Base-by-base conservation (phyloP, 1,140 invertebrate genomes). In the Stenopsyche tienmushanensis region DNA sequence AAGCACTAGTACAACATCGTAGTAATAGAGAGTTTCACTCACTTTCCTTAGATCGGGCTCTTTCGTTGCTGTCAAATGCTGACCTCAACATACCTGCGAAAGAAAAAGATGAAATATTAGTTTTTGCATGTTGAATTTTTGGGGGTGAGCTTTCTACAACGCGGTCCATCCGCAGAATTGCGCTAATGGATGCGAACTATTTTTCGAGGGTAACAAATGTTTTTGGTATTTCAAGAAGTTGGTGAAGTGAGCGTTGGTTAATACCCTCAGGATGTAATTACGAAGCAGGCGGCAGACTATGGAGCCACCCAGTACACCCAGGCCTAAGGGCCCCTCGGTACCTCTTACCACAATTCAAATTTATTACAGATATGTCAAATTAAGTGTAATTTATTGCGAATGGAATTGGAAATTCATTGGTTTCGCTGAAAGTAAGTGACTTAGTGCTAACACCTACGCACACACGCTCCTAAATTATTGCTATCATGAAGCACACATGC, bases 71-170 rank as follows among this genome's bases (percentile, higher is more conserved):
- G 62, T 70, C 68, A 62, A 66, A 70, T 17, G 68, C 64, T 20
- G 68, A 70, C 57, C 68, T 70, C 68, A 70, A 66, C 68, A 70
- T 70, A 62, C 68, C 68, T 70, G 68, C 23, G 66, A 70, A 62
- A 62, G 13, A 41, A n/a, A 49, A 29, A 62, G 18, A 34, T 26
- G 39, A 57, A 41, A n/a, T 54, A 52, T 24, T 21, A 23, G 17
- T 13, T n/a, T n/a, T n/a, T n/a, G n/a, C n/a, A n/a, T n/a, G n/a
- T n/a, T n/a, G n/a, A n/a, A n/a, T n/a, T n/a, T n/a, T n/a, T n/a
- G n/a, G n/a, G n/a, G n/a, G n/a, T n/a, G n/a, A n/a, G n/a, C 5
- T 34, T 34, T 34, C 29, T 34, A 34, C 5, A 34, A 34, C 13
- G 29, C 29, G 29, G 29, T 34, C 13, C 5, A 7, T 34, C 29